These are phyloP conservation scores for Eristalinus aeneus DNA, from an alignment of 2,888 invertebrate genomes.

Conservation along the genomic window DNA sequence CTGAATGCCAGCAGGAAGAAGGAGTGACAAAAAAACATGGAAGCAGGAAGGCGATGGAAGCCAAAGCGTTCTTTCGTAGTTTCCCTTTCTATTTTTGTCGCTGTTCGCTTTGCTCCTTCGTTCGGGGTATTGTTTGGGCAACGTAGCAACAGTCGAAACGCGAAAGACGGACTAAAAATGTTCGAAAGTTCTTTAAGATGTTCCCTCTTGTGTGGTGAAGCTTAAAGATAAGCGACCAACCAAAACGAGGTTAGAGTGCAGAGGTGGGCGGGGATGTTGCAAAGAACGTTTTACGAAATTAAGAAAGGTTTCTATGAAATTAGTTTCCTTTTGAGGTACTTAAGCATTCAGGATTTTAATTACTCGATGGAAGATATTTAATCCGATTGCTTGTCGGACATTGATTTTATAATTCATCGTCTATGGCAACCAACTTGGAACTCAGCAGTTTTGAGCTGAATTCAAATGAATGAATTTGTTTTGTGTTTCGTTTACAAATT, in stretches of 20 bases:
- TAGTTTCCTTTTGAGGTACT: not conserved
- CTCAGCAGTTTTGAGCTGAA: too few relatives aligned
- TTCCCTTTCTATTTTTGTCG: conserved; percentile 52
- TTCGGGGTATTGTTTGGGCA: conserved; percentile 46
- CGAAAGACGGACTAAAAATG: not conserved
- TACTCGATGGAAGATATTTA: not conserved
- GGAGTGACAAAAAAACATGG: conserved; percentile 1
- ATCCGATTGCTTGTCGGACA: not conserved
- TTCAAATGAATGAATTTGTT: too few relatives aligned
- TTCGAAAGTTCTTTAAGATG: conserved; percentile 16
- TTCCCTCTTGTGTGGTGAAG: not conserved
- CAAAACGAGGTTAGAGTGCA: not conserved
- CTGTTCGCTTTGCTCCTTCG: conserved; percentile 42
- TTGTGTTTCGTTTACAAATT: too few relatives aligned
- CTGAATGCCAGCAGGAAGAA: conserved; percentile 33
- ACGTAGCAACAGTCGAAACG: conserved; percentile 60
- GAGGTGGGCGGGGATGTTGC: not conserved
- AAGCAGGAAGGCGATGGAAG: conserved; percentile 31
- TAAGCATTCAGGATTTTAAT: not conserved
- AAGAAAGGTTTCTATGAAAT: not conserved
- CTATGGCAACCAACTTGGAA: too few relatives aligned
- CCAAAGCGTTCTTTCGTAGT: conserved; percentile 34
- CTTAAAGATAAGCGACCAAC: not conserved
- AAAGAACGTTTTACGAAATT: not conserved
- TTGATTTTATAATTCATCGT: not conserved